These are phyloP conservation scores for Choloepus didactylus DNA, from an alignment of 2,797 vertebrate species.

Conservation along the genomic window DNA sequence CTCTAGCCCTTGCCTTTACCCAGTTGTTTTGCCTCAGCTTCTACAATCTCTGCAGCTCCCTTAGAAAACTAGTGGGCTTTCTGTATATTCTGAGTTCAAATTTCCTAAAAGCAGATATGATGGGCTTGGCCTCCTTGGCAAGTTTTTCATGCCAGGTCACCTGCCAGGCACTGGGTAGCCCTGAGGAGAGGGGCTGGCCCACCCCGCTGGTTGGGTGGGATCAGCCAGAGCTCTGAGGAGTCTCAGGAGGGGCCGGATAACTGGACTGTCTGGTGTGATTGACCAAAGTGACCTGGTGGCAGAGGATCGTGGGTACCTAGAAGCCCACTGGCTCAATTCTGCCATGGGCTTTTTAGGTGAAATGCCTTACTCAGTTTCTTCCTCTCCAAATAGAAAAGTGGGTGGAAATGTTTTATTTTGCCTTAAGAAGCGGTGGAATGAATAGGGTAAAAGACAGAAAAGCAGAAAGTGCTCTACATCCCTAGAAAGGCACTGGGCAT, in stretches of 20 bases:
- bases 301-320: not conserved
- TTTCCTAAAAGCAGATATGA: not conserved
- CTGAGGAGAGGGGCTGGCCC: not conserved
- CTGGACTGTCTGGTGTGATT: not conserved
- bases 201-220: not conserved
- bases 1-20: accelerated
- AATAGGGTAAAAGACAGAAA: conserved; percentile 60
- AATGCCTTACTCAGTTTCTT: conserved; percentile 36
- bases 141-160: not conserved
- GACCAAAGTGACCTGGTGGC: not conserved
- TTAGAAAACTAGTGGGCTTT: not conserved
- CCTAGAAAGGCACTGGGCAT: not conserved
- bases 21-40: not conserved
- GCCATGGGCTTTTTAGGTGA: not conserved
- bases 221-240: not conserved
- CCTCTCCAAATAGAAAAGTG: not conserved
- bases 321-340: not conserved
- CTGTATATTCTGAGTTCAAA: not conserved
- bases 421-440: conserved; percentile 39
- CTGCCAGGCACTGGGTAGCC: not conserved
- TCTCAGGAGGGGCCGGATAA: not conserved
- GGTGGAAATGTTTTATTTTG: not conserved
- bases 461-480: conserved; percentile 59
- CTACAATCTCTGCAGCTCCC: not conserved
- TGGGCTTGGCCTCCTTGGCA: not conserved